These are phyloP conservation scores for Regulus satrapa DNA, from an alignment of 2,113 vertebrate genomes.

Conservation along the genomic window DNA sequence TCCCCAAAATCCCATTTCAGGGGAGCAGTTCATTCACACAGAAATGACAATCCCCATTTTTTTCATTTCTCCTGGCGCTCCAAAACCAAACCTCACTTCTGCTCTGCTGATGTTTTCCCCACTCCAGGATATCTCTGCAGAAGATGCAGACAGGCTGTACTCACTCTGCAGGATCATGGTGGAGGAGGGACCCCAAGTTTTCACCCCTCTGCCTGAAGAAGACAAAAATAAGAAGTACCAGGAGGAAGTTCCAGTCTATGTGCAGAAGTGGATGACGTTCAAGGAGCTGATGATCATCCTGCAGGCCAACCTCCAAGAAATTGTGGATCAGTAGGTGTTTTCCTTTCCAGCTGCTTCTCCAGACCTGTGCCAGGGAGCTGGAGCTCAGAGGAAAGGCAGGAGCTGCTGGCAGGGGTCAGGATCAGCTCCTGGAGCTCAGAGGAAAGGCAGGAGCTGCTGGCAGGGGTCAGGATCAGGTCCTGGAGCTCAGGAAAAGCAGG, in stretches of 20 bases:
- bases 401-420: fast-evolving
- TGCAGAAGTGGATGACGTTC: constrained; percentile 89
- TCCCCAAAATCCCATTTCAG: neutral
- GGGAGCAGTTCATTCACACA: neutral
- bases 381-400: neutral
- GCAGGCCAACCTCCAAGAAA: constrained; percentile 89
- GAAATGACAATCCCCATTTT: fast-evolving
- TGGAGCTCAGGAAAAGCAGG: too few species aligned
- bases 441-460: fast-evolving
- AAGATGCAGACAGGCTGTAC: constrained; percentile 87
- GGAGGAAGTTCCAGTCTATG: constrained; percentile 88
- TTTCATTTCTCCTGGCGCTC: neutral
- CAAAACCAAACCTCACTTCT: fast-evolving
- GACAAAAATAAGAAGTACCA: constrained; percentile 87
- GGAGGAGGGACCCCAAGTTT: constrained; percentile 89
- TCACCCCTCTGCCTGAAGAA: constrained; percentile 86
- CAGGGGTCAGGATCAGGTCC: neutral
- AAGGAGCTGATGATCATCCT: constrained; percentile 88
- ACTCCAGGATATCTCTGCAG: constrained; percentile 90
- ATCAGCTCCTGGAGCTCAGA: neutral
- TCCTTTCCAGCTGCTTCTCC: neutral
- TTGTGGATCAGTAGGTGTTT: constrained; percentile 85
- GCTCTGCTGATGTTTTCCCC: neutral
- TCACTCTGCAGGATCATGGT: constrained; percentile 85
- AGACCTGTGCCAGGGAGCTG: neutral